Conservation (phyloP, 2,113 vertebrate species). For the Brachyhypopomus occidentalis region DNA sequence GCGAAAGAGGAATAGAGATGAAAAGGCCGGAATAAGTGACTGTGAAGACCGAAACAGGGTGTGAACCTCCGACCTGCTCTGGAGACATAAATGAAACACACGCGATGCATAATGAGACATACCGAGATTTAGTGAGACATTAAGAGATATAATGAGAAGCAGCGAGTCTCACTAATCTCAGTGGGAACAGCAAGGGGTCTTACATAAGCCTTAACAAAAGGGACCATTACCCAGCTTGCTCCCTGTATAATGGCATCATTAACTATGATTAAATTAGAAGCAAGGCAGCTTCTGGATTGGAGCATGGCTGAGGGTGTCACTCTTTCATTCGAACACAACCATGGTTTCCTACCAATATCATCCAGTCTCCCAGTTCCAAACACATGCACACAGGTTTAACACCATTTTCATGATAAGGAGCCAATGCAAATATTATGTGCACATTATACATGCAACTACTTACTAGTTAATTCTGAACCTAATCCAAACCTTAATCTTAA, state of each 20-base stretch:
- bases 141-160: constrained; percentile 50
- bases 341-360: background rate
- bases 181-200: constrained; percentile 21
- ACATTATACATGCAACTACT: too few species aligned
- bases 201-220: constrained; percentile 44
- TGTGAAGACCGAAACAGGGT: constrained; percentile 16
- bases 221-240: constrained; percentile 43
- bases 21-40: constrained; percentile 19
- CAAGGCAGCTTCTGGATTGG: constrained; percentile 18
- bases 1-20: constrained; percentile 41
- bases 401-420: too few species aligned
- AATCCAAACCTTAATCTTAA: too few species aligned
- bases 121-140: constrained; percentile 48
- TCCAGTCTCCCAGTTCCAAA: background rate
- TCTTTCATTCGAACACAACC: constrained; percentile 6
- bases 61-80: constrained; percentile 27
- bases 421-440: too few species aligned
- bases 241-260: constrained; percentile 43
- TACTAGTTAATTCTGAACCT: too few species aligned
- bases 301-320: constrained; percentile 2
- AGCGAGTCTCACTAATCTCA: constrained; percentile 39
- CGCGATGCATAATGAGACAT: constrained; percentile 34
- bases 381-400: background rate
- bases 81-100: constrained; percentile 49
- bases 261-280: constrained; percentile 39